Evolutionary conservation across 2,888 invertebrate genomes (phyloP).

Genomic region (Clistopyga incitator): DNA sequence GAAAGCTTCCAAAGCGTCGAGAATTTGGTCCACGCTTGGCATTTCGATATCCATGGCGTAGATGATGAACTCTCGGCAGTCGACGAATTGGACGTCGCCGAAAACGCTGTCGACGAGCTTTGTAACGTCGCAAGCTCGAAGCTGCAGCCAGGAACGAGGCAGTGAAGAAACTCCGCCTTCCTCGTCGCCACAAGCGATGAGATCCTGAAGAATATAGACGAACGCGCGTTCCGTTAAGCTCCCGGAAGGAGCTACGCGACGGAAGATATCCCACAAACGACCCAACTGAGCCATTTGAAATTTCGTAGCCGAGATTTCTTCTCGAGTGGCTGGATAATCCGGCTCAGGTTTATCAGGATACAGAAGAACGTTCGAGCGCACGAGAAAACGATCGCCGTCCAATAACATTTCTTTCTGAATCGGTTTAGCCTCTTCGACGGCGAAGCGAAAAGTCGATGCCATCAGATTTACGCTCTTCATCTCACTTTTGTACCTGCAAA

Average conservation of each 20-base stretch:
- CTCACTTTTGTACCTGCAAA: slow-evolving; percentile 81
- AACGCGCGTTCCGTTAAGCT: slow-evolving; percentile 84
- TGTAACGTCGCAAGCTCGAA: slow-evolving; percentile 84
- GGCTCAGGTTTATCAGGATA: slow-evolving; percentile 64
- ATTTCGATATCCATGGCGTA: slow-evolving; percentile 86
- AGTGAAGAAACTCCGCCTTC: slow-evolving; percentile 82
- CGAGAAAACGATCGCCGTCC: slow-evolving; percentile 85
- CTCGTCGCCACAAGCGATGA: slow-evolving; percentile 85
- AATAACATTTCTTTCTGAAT: slow-evolving; percentile 85
- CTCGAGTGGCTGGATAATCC: slow-evolving; percentile 51
- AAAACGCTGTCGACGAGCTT: slow-evolving; percentile 85
- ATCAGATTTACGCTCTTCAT: slow-evolving; percentile 80
- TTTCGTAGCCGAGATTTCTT: slow-evolving; percentile 62
- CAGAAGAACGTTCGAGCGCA: slow-evolving; percentile 84
- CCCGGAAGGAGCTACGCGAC: slow-evolving; percentile 82
- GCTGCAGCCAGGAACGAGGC: slow-evolving; percentile 82
- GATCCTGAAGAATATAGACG: slow-evolving; percentile 86
- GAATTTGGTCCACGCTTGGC: slow-evolving; percentile 86
- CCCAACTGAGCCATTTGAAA: slow-evolving; percentile 77
- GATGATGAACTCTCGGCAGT: slow-evolving; percentile 89
- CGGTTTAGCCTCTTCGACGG: slow-evolving; percentile 85
- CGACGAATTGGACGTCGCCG: slow-evolving; percentile 86
- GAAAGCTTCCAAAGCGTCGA: slow-evolving; percentile 85
- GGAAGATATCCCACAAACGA: slow-evolving; percentile 80
- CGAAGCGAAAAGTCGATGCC: slow-evolving; percentile 75